Percentiles rank a stretch among this genome's conserved stretches.
phyloP scores from a whole-genome alignment of 2,888 invertebrate genomes.

The Lacanobia wlatinum region DNA sequence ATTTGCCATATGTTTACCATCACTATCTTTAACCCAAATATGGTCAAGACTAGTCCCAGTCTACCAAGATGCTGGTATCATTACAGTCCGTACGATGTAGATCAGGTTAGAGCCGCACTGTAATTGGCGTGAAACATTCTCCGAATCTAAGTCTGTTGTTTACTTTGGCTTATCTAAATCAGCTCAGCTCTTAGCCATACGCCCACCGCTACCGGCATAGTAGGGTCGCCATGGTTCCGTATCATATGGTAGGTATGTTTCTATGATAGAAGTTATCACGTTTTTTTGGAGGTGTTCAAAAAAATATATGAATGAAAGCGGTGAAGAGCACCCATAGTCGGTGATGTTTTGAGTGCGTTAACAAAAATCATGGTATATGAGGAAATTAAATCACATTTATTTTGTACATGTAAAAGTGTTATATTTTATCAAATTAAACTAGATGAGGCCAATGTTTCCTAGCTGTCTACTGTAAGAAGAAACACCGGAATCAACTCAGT shows the following conservation, averaged over 20 bases:
- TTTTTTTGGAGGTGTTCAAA: too few species aligned
- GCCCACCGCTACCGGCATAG: constrained; percentile 80
- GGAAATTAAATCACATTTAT: too few species aligned
- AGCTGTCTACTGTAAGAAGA: too few species aligned
- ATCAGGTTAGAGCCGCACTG: constrained; percentile 33
- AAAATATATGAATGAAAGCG: too few species aligned
- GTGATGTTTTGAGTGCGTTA: too few species aligned
- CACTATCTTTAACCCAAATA: constrained; percentile 31
- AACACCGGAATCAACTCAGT: too few species aligned
- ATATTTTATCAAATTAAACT: too few species aligned
- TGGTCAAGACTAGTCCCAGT: constrained; percentile 14
- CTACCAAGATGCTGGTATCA: constrained; percentile 22
- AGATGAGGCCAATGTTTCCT: too few species aligned
- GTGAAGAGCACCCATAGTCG: too few species aligned
- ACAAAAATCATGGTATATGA: too few species aligned
- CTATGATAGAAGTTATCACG: background rate
- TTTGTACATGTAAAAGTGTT: too few species aligned
- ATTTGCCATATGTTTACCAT: background rate
- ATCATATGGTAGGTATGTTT: background rate
- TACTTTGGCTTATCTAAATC: constrained; percentile 79
- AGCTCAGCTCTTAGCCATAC: constrained; percentile 70
- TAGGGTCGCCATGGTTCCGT: constrained; percentile 52
- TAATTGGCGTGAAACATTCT: constrained; percentile 64
- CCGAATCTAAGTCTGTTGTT: constrained; percentile 59
- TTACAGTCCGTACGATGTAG: constrained; percentile 27